A percentile compares a stretch with the other conserved stretches of the same genome.
phyloP scores from a whole-genome alignment of 2,113 vertebrate genomes.

The Channa maculata region DNA sequence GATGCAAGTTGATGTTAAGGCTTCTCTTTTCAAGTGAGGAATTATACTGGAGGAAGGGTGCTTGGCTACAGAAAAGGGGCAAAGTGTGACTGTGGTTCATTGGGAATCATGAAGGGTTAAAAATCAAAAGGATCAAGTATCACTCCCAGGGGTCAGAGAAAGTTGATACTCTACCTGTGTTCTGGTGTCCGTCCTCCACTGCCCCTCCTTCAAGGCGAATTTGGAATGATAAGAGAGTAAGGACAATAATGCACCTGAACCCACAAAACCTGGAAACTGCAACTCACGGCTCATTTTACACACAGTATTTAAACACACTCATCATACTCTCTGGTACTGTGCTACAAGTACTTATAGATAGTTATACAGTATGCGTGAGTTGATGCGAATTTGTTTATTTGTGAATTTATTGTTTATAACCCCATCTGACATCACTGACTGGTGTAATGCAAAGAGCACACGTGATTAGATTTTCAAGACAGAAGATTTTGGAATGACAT shows the following conservation, averaged over 20 bases:
- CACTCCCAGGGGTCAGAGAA: constrained; percentile 69
- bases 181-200: constrained; percentile 91
- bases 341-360: constrained; percentile 25
- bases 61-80: constrained; percentile 29
- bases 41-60: constrained; percentile 28
- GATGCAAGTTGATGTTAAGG: constrained; percentile 50
- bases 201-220: constrained; percentile 91
- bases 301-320: constrained; percentile 26
- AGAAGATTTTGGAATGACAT: constrained; percentile 38
- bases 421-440: constrained; percentile 15
- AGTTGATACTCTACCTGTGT: constrained; percentile 92
- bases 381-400: constrained; percentile 17
- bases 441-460: constrained; percentile 29
- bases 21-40: constrained; percentile 76
- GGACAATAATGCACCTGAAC: constrained; percentile 72
- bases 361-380: constrained; percentile 10
- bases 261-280: constrained; percentile 64
- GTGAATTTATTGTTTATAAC: constrained; percentile 23
- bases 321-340: constrained; percentile 21
- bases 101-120: constrained; percentile 40
- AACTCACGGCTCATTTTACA: constrained; percentile 57
- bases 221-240: constrained; percentile 88
- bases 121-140: constrained; percentile 48
- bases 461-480: constrained; percentile 27
- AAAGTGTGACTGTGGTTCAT: constrained; percentile 48